These are phyloP conservation scores for Paralichthys olivaceus DNA, from an alignment of 2,113 vertebrate species.

Conservation along the genomic window DNA sequence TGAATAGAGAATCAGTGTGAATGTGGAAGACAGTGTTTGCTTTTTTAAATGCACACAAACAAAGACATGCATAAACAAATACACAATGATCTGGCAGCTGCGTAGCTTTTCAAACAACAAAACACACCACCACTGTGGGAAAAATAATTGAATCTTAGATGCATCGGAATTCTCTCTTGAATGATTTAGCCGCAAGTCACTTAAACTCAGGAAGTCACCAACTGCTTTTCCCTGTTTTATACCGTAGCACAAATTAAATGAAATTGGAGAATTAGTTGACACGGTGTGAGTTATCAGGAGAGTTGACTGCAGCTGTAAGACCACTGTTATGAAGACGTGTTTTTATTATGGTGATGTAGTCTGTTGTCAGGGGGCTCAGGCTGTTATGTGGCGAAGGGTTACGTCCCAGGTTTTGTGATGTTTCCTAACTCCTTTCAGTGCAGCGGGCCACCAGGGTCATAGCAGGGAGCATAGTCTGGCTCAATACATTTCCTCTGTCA, in stretches of 20 bases:
- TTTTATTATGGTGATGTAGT: neutral
- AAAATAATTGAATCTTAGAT: neutral
- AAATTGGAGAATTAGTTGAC: neutral
- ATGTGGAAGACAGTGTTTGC: too few relatives aligned
- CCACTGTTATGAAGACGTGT: neutral
- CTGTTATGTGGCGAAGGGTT: neutral
- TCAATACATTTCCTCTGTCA: neutral
- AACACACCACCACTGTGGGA: neutral
- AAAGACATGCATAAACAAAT: too few relatives aligned
- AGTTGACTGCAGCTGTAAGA: neutral
- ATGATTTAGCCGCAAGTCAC: neutral
- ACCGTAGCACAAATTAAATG: neutral
- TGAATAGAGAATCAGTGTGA: too few relatives aligned
- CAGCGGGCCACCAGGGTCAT: neutral
- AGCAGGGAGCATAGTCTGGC: neutral
- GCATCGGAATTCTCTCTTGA: neutral
- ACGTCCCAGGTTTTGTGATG: neutral
- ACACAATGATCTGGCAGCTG: neutral
- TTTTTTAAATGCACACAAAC: too few relatives aligned
- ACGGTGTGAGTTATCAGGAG: neutral
- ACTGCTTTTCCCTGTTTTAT: neutral
- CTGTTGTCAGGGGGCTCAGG: neutral
- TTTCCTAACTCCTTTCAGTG: conserved; percentile 15
- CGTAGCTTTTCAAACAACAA: neutral
- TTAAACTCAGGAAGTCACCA: neutral